Evolutionary conservation across 2,113 vertebrate species (phyloP), one percentile per base, ranked within the genome.

Genomic region (Panthera uncia): DNA sequence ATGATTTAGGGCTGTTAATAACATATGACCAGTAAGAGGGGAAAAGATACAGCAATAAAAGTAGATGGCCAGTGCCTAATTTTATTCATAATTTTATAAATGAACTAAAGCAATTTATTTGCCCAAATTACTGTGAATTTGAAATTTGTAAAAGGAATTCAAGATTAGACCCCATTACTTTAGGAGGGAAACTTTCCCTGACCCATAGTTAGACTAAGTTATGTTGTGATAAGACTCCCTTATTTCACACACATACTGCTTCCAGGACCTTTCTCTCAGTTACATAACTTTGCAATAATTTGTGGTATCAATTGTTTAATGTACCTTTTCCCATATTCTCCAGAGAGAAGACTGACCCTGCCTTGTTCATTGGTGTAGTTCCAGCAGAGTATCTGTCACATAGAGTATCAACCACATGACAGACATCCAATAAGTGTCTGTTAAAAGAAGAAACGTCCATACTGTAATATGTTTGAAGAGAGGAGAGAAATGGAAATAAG

Each of bases 141-240:
- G 23, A 97, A 96, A 79, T 91, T 48, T 33, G 48, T 57, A 2
- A 69, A 93, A 94, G 48, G 33, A 90, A 79, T 45, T 81, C 21
- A 81, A 85, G 50, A 92, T 69, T 50, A 78, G 65, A 81, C 5
- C 21, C 48, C 11, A 18, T 78, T 57, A 61, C 57, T 66, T 68
- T 50, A 50, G 21, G n/a, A 84, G 18, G 12, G 21, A 95, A 66
- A 45, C 0, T 3, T 82, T 57, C 50, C 7, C 63, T 68, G 50
- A 90, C 52, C 7, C 11, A 61, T 23, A 55, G 15, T 38, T 33
- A 45, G 45, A 85, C 25, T 88, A 66, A 55, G 10, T 61, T 79
- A 68, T 55, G 7, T 82, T 52, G 33, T 14, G 21, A 29, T 12
- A 76, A 94, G 11, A 3, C 1, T 83, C 65, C 14, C 14, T 69